Evolutionary conservation across 1,140 invertebrate species (phyloP).

Genomic region (Lasaia peninsularis): DNA sequence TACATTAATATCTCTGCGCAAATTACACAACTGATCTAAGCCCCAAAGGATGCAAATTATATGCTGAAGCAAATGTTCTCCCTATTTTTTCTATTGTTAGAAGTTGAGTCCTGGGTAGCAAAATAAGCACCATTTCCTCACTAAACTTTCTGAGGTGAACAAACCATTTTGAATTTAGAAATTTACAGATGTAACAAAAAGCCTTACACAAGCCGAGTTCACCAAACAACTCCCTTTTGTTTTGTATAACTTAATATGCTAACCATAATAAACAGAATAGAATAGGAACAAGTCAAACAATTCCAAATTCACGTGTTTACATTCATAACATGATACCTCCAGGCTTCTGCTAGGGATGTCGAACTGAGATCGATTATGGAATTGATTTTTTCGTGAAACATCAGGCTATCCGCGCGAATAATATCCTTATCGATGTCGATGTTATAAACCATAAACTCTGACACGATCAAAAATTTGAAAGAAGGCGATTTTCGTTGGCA

Average conservation of each 20-base stretch:
- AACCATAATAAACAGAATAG: constrained; percentile 3
- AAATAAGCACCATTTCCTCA: no score
- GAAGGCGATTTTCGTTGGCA: no score
- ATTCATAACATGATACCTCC: constrained; percentile 13
- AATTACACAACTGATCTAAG: no score
- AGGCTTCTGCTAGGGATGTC: not conserved
- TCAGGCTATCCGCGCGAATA: not conserved
- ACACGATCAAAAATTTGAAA: no score
- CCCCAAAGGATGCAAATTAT: no score
- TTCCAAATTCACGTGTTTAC: constrained; percentile 12
- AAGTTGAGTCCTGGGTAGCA: no score
- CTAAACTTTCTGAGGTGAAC: not conserved
- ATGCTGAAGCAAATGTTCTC: no score
- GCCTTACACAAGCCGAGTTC: constrained; percentile 2
- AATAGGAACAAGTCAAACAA: constrained; percentile 10
- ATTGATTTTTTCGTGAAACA: not conserved
- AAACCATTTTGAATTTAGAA: not conserved
- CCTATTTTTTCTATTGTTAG: no score
- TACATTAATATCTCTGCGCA: no score
- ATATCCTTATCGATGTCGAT: not conserved
- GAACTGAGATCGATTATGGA: not conserved
- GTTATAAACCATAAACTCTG: not conserved
- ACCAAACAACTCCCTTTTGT: constrained; percentile 6
- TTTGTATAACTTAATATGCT: constrained; percentile 7
- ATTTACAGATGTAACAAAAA: not conserved